A percentile compares a stretch with the other conserved stretches of the same genome.
Evolutionary conservation across 2,113 vertebrate genomes (phyloP).

Genomic region (Nansenia antarctica): DNA sequence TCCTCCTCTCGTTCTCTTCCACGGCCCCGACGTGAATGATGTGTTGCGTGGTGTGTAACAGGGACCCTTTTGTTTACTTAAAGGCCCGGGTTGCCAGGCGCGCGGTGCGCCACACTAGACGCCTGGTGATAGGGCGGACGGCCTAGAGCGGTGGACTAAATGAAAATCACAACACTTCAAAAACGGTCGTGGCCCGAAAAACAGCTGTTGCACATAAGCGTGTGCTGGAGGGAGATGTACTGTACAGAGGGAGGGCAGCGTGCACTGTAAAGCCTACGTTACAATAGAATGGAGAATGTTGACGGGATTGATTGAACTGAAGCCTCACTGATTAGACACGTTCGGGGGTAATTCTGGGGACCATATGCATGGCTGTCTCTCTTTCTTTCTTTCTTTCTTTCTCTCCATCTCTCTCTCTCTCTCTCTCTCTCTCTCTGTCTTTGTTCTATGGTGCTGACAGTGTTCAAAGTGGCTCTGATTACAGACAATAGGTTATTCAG

Average conservation of each 20-base stretch:
- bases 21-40: conserved; percentile 44
- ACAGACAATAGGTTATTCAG: neutral
- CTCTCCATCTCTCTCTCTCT: conserved; percentile 28
- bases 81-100: conserved; percentile 82
- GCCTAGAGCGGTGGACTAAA: conserved; percentile 82
- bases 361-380: neutral
- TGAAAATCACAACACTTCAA: conserved; percentile 84
- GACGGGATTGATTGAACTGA: neutral
- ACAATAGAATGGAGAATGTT: conserved; percentile 4
- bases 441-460: conserved; percentile 66
- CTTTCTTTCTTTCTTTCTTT: neutral
- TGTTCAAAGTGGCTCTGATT: conserved; percentile 7
- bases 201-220: conserved; percentile 83
- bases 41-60: conserved; percentile 75
- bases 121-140: conserved; percentile 82
- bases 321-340: neutral
- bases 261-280: conserved; percentile 2
- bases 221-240: conserved; percentile 2
- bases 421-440: conserved; percentile 9
- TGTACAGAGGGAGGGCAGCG: conserved; percentile 4
- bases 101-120: conserved; percentile 80
- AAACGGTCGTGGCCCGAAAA: conserved; percentile 63
- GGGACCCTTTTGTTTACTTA: conserved; percentile 84
- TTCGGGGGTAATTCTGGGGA: neutral
- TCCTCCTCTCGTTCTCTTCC: conserved; percentile 38